Base-by-base conservation (phyloP, 92 coral and sea anemone species). In the Zoanthus sansibaricus region DNA sequence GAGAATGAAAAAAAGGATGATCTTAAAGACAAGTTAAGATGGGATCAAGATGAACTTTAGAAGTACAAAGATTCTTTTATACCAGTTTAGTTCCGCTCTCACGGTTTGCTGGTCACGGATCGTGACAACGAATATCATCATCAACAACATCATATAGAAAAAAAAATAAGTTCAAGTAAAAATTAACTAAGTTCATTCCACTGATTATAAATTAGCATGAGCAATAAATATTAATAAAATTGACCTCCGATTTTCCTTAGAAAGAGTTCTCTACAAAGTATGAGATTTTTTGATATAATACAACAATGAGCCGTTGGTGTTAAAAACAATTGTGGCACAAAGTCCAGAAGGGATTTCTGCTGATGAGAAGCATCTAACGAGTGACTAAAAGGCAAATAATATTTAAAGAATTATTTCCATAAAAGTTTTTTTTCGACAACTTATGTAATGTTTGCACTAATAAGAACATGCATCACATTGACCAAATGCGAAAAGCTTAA, bases 281-380 rank as follows among this genome's bases (percentile, higher is more conserved):
- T 77, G 68, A 77, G 21, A 59, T 77, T 49, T 25, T 25, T 25
- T 25, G 25, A 25, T 25, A 25, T 25, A 25, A 25, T 25, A 25
- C 25, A 25, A 25, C 25, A 25, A 25, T 25, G 25, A 25, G 21
- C 13, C 9, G 25, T 17, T 3, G 15, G 15, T 9, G 32, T 31
- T 25, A 77, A 37, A 37, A 1, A 30, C 82, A 77, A 56, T 17
- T 61, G 67, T 31, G 82, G 51, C 68, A 77, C 52, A 49, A 67
- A 37, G 5, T 30, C 46, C 17, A 25, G 10, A 77, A 56, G 13
- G 25, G 25, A 77, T 10, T 5, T 2, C 12, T 20, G 7, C 47
- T 8, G 6, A 30, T 56, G 69, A 3, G 2, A 4, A 20, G 25
- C 56, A 37, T 37, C 42, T 37, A 37, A 37, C 42, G 42, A 4